phyloP scores from a whole-genome alignment of 1,140 invertebrate species.

The Hestina assimilis region DNA sequence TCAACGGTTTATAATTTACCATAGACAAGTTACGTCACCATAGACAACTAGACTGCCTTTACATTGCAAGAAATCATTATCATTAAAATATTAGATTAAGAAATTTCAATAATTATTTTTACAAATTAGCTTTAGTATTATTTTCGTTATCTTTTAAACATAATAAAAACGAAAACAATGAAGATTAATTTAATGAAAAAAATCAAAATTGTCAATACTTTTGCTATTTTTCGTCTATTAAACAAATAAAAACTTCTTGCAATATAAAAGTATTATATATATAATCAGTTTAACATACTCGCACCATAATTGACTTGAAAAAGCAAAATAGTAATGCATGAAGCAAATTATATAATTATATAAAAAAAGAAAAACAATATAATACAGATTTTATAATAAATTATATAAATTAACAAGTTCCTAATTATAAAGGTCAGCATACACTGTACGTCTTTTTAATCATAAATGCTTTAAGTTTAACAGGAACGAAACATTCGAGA shows the following conservation, averaged over 20 bases:
- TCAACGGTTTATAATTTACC: constrained; percentile 67
- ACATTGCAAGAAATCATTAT: constrained; percentile 38
- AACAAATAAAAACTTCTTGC: constrained; percentile 27
- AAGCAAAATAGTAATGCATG: constrained; percentile 29
- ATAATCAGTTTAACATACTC: constrained; percentile 47
- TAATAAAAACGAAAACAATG: no score
- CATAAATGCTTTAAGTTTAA: not conserved
- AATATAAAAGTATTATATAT: constrained; percentile 32
- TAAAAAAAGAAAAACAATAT: constrained; percentile 26
- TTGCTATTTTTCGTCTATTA: no score
- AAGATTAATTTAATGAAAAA: constrained; percentile 6
- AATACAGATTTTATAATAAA: constrained; percentile 24
- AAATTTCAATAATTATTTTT: no score
- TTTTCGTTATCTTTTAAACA: no score
- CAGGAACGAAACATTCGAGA: constrained; percentile 1
- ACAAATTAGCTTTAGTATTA: no score
- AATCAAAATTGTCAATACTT: constrained; percentile 9
- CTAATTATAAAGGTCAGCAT: no score
- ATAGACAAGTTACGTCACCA: constrained; percentile 57
- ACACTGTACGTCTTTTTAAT: no score
- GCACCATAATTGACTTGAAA: constrained; percentile 74
- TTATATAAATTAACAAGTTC: constrained; percentile 28
- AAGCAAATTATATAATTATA: constrained; percentile 20
- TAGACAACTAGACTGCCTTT: constrained; percentile 36
- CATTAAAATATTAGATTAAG: no score